Evolutionary conservation across 2,113 vertebrate genomes (phyloP).

Genomic region (Amphilophus citrinellus): DNA sequence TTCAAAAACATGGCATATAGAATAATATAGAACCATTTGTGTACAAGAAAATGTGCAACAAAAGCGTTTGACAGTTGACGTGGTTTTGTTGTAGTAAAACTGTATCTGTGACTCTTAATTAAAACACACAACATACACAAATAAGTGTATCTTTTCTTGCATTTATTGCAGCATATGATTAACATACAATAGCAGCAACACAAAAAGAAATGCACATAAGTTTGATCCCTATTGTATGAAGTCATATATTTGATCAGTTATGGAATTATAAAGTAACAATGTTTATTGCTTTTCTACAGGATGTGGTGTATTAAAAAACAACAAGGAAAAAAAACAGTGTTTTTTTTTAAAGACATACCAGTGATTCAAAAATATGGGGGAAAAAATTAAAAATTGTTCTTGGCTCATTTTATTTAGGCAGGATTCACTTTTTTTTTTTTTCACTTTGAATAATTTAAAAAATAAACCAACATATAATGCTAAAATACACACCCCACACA

Average conservation of each 20-base stretch:
- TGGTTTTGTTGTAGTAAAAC: not conserved
- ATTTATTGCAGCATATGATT: not conserved
- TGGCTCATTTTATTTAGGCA: not conserved
- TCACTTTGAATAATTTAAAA: not conserved
- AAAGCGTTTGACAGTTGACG: no score
- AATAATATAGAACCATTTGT: not conserved
- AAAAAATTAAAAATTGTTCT: not conserved
- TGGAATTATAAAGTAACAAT: not conserved
- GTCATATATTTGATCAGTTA: not conserved
- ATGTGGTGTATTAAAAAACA: accelerated
- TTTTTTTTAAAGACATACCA: not conserved
- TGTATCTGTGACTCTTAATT: accelerated
- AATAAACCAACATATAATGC: not conserved
- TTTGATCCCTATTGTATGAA: not conserved
- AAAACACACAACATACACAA: not conserved
- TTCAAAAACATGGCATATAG: not conserved
- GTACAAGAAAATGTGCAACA: not conserved
- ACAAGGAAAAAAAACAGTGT: not conserved
- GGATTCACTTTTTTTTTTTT: not conserved
- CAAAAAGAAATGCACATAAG: not conserved
- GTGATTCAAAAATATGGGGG: not conserved
- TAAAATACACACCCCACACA: not conserved
- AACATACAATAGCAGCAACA: not conserved
- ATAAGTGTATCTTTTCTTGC: not conserved
- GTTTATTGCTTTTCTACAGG: not conserved